A percentile compares a stretch with the other conserved stretches of the same genome.
Conservation (phyloP, 2,797 vertebrate genomes). For the Psittacula echo region DNA sequence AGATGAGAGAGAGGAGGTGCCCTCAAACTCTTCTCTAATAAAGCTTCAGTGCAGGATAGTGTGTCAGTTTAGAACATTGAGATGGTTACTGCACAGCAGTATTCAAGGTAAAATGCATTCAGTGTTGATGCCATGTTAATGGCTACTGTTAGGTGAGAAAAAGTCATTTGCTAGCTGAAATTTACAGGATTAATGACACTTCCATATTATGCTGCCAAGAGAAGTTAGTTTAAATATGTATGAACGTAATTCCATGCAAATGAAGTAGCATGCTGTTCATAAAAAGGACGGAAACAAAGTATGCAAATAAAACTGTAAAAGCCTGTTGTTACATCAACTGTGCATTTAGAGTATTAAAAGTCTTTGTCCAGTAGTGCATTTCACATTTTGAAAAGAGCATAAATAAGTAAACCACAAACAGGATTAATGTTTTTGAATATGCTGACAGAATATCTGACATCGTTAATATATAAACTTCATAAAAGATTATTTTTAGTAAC, state of each 20-base stretch:
- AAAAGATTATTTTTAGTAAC: neutral
- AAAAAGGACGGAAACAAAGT: neutral
- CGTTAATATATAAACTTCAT: neutral
- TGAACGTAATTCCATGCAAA: conserved; percentile 6
- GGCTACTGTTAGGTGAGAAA: neutral
- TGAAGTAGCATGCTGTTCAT: neutral
- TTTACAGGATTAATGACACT: neutral
- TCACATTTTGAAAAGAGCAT: neutral
- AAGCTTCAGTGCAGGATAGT: neutral
- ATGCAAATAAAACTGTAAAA: conserved; percentile 5
- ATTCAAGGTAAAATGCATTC: neutral
- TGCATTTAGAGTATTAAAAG: neutral
- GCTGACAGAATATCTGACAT: neutral
- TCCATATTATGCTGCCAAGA: neutral
- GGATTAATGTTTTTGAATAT: conserved; percentile 5
- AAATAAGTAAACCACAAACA: conserved; percentile 1
- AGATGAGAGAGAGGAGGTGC: neutral
- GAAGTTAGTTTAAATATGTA: conserved; percentile 40
- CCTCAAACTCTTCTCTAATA: neutral
- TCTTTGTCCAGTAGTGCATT: neutral
- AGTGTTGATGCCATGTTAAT: neutral
- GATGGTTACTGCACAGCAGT: neutral
- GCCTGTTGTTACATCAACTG: neutral
- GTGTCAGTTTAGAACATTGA: neutral
- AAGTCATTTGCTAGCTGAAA: neutral